Conservation (phyloP, 2,113 vertebrate species). For the Rhabdornis inornatus region DNA sequence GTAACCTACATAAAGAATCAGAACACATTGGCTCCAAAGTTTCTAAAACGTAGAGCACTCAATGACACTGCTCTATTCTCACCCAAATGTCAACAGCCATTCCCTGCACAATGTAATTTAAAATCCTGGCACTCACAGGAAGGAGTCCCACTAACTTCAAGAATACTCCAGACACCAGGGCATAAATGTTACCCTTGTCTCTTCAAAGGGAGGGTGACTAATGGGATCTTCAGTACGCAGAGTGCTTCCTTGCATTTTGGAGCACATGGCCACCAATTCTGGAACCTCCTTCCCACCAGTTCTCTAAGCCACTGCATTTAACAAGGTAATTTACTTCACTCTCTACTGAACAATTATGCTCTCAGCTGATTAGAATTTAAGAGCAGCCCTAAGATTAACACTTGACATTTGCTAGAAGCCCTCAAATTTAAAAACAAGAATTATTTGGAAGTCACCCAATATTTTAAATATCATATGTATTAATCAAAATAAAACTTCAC, state of each 20-base stretch:
- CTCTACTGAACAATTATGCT: constrained; percentile 49
- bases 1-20: background rate
- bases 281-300: background rate
- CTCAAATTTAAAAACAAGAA: constrained; percentile 23
- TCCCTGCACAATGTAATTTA: background rate
- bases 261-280: background rate
- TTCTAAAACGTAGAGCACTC: fast-evolving
- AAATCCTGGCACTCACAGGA: background rate
- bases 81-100: background rate
- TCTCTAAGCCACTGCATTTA: background rate
- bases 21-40: background rate
- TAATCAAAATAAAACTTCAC: constrained; percentile 20
- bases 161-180: background rate
- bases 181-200: background rate
- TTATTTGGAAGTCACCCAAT: constrained; percentile 13
- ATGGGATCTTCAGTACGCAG: background rate
- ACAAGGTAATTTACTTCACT: constrained; percentile 28
- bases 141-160: background rate
- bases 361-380: constrained; percentile 57
- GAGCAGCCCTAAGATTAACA: constrained; percentile 38
- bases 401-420: constrained; percentile 61
- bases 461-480: constrained; percentile 16
- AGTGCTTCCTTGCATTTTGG: background rate
- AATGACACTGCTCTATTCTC: background rate
- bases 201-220: background rate